Evolutionary conservation across 2,113 vertebrate genomes (phyloP), one percentile per base, ranked within the genome.

Genomic region (Coturnix japonica): DNA sequence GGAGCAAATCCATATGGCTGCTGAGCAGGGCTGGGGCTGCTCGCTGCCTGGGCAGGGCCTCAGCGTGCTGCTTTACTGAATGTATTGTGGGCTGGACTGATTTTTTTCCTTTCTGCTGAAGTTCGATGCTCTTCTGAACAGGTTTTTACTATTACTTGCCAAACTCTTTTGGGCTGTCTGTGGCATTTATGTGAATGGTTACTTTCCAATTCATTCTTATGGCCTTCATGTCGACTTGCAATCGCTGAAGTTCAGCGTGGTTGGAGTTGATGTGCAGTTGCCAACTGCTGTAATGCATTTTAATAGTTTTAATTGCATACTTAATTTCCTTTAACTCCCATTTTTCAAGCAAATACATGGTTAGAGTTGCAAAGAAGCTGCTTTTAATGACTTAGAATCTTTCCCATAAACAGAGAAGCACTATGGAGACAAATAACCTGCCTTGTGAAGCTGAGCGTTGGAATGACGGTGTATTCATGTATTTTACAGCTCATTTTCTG

Each of bases 221-320:
- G 95, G 94, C 87, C 85, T 94, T 96, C 41, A 60, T 56, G 93
- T 57, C 53, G 17, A 85, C 76, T 63, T 63, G 78, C 76, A 69
- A 77, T 93, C 75, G 23, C 94, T 96, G 76, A 1, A 46, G 87
- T 89, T 93, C 87, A 87, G 74, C 76, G 13, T 0, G 4, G 89
- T 94, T 94, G 93, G 92, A 93, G 66, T 83, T 91, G 85, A 57
- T 71, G 33, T 61, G 87, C 93, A 89, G 76, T 80, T 26, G 69
- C 79, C 89, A 54, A 54, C 79, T 9, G n/a, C 66, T 82, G 72
- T 60, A 80, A 89, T 39, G 46, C 39, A 6, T 78, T 91, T 77
- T 46, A 17, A 10, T 74, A 82, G 79, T 46, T 86, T 86, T 71
- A 57, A 44, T 37, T 23, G 65, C 41, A 14, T 37, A 63, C 82